Base-by-base conservation (phyloP, 1,140 invertebrate genomes). In the Drosophila athabasca region DNA sequence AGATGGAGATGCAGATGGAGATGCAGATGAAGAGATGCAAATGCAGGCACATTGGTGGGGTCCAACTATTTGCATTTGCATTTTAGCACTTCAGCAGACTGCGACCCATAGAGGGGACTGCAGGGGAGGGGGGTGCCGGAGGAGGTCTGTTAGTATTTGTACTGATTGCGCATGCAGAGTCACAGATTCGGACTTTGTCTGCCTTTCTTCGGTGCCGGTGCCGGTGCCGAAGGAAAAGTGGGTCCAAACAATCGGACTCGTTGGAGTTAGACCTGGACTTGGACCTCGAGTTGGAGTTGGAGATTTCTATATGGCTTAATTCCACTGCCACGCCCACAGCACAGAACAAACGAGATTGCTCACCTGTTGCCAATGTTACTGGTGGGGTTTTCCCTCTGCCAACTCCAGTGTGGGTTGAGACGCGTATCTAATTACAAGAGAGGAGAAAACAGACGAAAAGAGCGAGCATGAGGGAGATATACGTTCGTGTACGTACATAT, bases 101-200 rank as follows among this genome's bases (percentile, higher is more conserved):
- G 52, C 52, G 51, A 46, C 26, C 49, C 49, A 11, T 22, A 11
- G 29, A 41, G 24, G 13, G n/a, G 48, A 19, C n/a, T 9, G 46
- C n/a, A 17, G 9, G 46, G 19, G 49, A 64, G 17, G 24, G 6
- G 8, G 31, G 43, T 39, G 19, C 26, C 9, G 22, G 55, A 6
- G 24, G 4, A 7, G 31, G 31, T 35, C 9, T 2, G 22, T 22
- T 17, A 24, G 54, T 61, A 64, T 76, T 83, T 88, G 83, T 87
- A 85, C 83, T 87, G 83, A 87, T 87, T 87, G 83, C 82, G 75
- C 79, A 88, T 87, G 82, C 82, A 87, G 61, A 87, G 82, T 87
- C 82, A 87, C 83, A 87, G 57, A 88, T 69, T 69, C 66, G 64
- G 66, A 41, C 55, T 57, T 55, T 68, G 60, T 49, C 62, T 67